Evolutionary conservation across 2,113 vertebrate genomes (phyloP).

Genomic region (Kryptolebias marmoratus): DNA sequence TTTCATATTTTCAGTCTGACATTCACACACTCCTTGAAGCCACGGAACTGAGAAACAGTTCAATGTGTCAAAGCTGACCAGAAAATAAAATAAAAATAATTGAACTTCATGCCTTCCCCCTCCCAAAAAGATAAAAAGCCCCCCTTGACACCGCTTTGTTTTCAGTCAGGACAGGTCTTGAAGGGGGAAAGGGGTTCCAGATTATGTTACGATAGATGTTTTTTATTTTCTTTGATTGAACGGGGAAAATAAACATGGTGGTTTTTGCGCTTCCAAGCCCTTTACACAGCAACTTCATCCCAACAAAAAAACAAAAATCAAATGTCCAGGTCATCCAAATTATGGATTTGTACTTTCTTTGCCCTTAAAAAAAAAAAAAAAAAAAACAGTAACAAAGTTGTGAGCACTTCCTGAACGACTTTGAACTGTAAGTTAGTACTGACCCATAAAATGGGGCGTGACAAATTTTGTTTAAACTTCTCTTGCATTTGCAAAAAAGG

Average conservation of each 20-base stretch:
- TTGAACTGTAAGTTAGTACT: conserved; percentile 67
- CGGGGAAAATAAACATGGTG: conserved; percentile 52
- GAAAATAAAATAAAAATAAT: conserved; percentile 15
- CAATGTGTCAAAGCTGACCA: conserved; percentile 62
- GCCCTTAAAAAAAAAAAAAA: conserved; percentile 39
- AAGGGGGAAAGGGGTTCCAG: conserved; percentile 31
- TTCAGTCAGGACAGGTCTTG: conserved; percentile 48
- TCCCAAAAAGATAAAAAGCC: conserved; percentile 33
- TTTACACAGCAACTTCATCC: conserved; percentile 56
- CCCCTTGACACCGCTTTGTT: conserved; percentile 45
- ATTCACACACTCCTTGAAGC: conserved; percentile 77
- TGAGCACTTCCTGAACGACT: conserved; percentile 52
- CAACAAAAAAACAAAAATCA: conserved; percentile 30
- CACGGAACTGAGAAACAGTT: conserved; percentile 70
- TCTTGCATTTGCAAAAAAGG: conserved; percentile 71
- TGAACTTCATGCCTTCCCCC: conserved; percentile 41
- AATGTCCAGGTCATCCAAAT: conserved; percentile 47
- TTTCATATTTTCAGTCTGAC: conserved; percentile 77
- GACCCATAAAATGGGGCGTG: conserved; percentile 59
- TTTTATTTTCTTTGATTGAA: conserved; percentile 48
- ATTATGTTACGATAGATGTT: conserved; percentile 61
- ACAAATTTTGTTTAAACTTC: conserved; percentile 56
- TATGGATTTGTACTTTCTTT: conserved; percentile 51
- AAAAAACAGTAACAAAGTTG: conserved; percentile 44
- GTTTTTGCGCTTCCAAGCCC: conserved; percentile 62